These are phyloP conservation scores for Aspidoscelis tigris DNA, from an alignment of 2,113 vertebrate genomes.

Conservation along the genomic window DNA sequence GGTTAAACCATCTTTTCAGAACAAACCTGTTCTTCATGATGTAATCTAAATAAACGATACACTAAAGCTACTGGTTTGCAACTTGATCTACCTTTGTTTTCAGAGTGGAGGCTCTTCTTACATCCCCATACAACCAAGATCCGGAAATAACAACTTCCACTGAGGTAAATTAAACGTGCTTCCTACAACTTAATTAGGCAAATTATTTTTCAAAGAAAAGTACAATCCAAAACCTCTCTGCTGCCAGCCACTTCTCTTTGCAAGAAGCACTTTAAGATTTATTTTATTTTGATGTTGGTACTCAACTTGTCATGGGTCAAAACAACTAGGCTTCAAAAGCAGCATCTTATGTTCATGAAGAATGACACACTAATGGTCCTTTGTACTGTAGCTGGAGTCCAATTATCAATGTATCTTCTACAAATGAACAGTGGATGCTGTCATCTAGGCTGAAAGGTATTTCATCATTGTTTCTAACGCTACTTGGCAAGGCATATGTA, in stretches of 20 bases:
- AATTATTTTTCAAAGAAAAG: background rate
- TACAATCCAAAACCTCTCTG: background rate
- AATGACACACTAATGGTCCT: background rate
- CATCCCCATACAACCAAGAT: background rate
- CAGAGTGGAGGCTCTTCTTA: background rate
- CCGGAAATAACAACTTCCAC: background rate
- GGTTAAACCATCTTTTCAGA: conserved; percentile 38
- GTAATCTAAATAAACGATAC: conserved; percentile 35
- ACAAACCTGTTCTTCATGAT: conserved; percentile 35
- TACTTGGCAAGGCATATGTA: background rate
- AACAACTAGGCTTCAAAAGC: conserved; percentile 7
- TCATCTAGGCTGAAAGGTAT: background rate
- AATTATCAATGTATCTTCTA: conserved; percentile 7
- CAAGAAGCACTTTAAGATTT: background rate
- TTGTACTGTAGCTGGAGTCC: conserved; percentile 1
- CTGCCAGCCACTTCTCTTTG: background rate
- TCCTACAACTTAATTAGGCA: conserved; percentile 12
- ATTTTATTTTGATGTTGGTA: conserved; percentile 1
- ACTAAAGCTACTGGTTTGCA: conserved; percentile 9
- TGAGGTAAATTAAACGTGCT: conserved; percentile 12
- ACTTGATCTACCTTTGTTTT: background rate
- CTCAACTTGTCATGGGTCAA: background rate
- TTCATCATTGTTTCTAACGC: conserved; percentile 21
- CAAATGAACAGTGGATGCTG: background rate
- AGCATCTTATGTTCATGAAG: background rate